Percentiles rank a stretch among this genome's conserved stretches.
Conservation (phyloP, 2,888 invertebrate genomes). For the Cybosia mesomella region DNA sequence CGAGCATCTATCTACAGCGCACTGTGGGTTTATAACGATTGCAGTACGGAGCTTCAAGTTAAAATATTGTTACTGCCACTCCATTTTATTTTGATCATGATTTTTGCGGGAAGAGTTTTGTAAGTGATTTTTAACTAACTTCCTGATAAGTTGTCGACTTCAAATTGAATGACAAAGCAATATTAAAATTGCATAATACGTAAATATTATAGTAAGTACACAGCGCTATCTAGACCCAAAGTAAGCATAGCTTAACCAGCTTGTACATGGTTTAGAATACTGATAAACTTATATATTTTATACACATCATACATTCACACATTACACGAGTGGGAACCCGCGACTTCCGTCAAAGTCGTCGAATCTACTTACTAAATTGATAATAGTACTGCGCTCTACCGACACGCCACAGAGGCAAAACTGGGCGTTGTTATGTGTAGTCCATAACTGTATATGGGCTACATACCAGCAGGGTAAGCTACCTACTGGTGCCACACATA, state of each 20-base stretch:
- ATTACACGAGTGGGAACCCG: too few relatives aligned
- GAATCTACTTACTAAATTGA: too few relatives aligned
- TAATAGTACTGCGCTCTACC: too few relatives aligned
- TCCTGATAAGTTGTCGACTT: neutral
- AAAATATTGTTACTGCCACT: slow-evolving; percentile 1
- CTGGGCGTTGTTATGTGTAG: neutral
- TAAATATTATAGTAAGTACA: neutral
- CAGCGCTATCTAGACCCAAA: too few relatives aligned
- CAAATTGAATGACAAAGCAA: neutral
- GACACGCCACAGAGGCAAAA: too few relatives aligned
- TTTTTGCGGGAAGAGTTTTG: neutral
- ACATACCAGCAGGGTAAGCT: neutral
- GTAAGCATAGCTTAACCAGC: too few relatives aligned
- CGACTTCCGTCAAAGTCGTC: too few relatives aligned
- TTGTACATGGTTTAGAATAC: too few relatives aligned
- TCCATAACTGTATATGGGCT: neutral
- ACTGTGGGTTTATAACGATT: neutral
- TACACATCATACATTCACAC: too few relatives aligned
- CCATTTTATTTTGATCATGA: neutral
- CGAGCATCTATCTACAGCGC: neutral
- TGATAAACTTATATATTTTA: too few relatives aligned
- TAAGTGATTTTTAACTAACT: neutral
- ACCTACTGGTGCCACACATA: neutral
- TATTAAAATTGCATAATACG: neutral
- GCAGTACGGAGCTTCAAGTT: neutral